Evolutionary conservation across 2,113 vertebrate genomes (phyloP).

Genomic region (Eulemur rufifrons): DNA sequence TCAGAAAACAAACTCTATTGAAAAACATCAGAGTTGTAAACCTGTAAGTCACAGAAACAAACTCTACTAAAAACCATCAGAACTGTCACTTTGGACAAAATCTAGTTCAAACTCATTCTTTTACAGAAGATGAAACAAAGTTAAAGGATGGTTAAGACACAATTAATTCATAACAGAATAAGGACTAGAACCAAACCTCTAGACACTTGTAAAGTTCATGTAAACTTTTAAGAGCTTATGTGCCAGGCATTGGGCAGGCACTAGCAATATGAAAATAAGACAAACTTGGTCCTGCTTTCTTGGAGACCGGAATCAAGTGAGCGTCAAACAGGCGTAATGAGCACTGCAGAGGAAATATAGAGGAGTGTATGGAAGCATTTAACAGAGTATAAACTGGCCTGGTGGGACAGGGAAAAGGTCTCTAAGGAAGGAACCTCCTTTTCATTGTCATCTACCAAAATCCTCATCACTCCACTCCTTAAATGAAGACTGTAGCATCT

Average conservation of each 20-base stretch:
- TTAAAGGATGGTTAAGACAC: constrained; percentile 11
- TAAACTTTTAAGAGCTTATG: background rate
- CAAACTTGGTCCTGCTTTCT: background rate
- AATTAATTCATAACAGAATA: background rate
- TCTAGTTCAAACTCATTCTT: background rate
- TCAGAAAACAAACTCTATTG: background rate
- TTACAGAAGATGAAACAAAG: background rate
- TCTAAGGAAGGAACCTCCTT: background rate
- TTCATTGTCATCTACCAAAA: background rate
- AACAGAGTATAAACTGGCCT: background rate
- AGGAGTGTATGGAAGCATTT: background rate
- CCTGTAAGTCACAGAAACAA: background rate
- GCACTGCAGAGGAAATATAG: background rate
- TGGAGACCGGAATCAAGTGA: background rate
- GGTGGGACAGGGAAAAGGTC: background rate
- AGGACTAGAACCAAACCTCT: background rate
- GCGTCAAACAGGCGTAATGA: background rate
- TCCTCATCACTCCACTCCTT: background rate
- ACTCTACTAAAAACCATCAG: constrained; percentile 7
- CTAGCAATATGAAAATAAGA: background rate
- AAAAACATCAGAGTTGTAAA: background rate
- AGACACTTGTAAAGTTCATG: background rate
- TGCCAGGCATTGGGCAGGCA: background rate
- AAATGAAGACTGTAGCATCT: background rate
- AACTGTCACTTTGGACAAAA: background rate